Conservation (phyloP, 2,113 vertebrate genomes). For the Daubentonia madagascariensis region DNA sequence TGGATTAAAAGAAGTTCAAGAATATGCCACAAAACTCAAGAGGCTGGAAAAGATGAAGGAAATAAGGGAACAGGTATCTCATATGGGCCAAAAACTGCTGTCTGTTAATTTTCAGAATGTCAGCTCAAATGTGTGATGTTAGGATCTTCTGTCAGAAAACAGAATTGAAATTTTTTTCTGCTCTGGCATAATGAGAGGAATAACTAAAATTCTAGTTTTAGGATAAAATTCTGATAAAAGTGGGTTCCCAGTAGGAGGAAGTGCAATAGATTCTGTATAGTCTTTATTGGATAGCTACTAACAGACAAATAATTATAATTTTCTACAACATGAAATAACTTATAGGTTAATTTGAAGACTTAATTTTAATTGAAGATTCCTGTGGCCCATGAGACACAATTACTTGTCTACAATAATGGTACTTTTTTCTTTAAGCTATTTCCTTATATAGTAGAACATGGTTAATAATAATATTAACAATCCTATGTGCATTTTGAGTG, state of each 20-base stretch:
- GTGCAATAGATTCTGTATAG: background rate
- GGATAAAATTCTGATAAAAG: background rate
- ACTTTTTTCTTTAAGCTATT: background rate
- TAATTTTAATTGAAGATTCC: background rate
- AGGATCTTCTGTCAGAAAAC: background rate
- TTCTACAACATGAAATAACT: background rate
- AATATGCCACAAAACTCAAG: conserved; percentile 94
- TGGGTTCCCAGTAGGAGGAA: background rate
- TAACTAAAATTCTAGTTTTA: conserved; percentile 26
- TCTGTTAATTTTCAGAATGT: conserved; percentile 54
- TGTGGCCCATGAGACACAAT: background rate
- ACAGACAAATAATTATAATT: background rate
- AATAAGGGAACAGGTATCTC: conserved; percentile 92
- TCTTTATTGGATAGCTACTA: background rate
- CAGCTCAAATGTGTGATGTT: background rate
- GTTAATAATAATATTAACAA: background rate
- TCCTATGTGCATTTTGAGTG: background rate
- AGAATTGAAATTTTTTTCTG: background rate
- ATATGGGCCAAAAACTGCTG: conserved; percentile 3
- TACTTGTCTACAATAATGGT: background rate
- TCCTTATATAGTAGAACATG: background rate
- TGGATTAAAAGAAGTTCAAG: conserved; percentile 95
- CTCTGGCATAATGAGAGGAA: background rate
- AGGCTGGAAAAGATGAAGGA: conserved; percentile 97
- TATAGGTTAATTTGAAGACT: background rate